Evolutionary conservation across 1,140 invertebrate genomes (phyloP).

Genomic region (Sycophaga agraensis): DNA sequence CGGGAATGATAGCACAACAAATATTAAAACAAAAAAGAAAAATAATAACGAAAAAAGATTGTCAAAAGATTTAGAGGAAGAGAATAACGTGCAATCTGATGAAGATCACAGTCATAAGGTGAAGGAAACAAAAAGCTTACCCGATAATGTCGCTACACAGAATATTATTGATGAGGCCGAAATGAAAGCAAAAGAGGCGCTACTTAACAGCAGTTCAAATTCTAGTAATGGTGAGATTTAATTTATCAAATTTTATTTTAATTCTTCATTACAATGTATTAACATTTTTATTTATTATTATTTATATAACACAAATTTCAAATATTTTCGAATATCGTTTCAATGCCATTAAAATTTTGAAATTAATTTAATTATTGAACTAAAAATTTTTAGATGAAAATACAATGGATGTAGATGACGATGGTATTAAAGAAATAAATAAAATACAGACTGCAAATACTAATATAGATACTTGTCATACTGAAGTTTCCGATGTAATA

Average conservation of each 20-base stretch:
- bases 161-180: slow-evolving; percentile 39
- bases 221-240: slow-evolving; percentile 39
- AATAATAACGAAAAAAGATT: background rate
- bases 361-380: background rate
- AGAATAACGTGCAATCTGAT: background rate
- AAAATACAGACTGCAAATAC: background rate
- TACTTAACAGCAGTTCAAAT: slow-evolving; percentile 42
- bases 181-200: slow-evolving; percentile 35
- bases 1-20: background rate
- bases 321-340: too few species aligned
- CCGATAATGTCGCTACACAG: slow-evolving; percentile 27
- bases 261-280: background rate
- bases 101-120: background rate
- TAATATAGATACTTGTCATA: background rate
- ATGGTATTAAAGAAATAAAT: slow-evolving; percentile 16
- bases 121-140: slow-evolving; percentile 10
- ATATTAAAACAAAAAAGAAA: slow-evolving; percentile 7
- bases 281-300: background rate
- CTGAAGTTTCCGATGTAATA: background rate
- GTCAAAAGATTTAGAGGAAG: background rate
- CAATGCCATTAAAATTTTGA: too few species aligned
- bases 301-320: too few species aligned
- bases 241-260: background rate
- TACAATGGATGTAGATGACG: background rate
- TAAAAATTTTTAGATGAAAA: background rate